Base-by-base conservation (phyloP, 2,113 vertebrate species). In the Microtus ochrogaster region DNA sequence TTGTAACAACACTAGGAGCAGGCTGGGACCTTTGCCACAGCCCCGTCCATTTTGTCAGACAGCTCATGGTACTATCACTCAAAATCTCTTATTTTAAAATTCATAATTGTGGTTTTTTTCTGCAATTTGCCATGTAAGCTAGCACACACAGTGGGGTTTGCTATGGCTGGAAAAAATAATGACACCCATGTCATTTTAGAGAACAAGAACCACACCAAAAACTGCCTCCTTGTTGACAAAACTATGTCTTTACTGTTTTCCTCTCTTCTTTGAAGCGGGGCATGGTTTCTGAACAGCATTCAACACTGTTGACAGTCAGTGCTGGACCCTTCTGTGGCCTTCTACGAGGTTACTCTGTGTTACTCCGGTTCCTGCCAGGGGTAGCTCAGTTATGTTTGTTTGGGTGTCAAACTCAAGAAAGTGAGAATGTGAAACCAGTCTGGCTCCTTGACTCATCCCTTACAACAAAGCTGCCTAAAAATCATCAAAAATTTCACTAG, bases 41-140 rank as follows among this genome's bases (percentile, higher is more conserved):
- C 76, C 72, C 87, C 47, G 83, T 94, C 52, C 70, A 73, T 95
- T 61, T 66, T 26, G 70, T 87, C n/a, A 73, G 39, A 91, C 5
- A 84, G 68, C 79, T 91, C 58, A 79, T 77, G 68, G 6, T 58
- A 16, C 7, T 81, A 72, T 81, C 95, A 47, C 88, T 94, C 52
- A 83, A 90, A 92, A 91, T n/a, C 33, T 91, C n/a, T 94, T 93
- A 85, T 55, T 94, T 65, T 85, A 16, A 85, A 82, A 95, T 24
- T 83, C 66, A 70, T 12, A 73, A 89, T 72, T 33, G 4, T 17
- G 36, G 92, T 94, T 68, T 96, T 94, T 73, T 92, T 95, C 68
- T 89, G 41, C 52, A 55, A 33, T 83, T 76, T 77, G 7, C 28
- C 39, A 28, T 82, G 33, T 14, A 85, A 88, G 16, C 7, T 79